Evolutionary conservation across 2,113 vertebrate species (phyloP).

Genomic region (Sphaerodactylus townsendi): DNA sequence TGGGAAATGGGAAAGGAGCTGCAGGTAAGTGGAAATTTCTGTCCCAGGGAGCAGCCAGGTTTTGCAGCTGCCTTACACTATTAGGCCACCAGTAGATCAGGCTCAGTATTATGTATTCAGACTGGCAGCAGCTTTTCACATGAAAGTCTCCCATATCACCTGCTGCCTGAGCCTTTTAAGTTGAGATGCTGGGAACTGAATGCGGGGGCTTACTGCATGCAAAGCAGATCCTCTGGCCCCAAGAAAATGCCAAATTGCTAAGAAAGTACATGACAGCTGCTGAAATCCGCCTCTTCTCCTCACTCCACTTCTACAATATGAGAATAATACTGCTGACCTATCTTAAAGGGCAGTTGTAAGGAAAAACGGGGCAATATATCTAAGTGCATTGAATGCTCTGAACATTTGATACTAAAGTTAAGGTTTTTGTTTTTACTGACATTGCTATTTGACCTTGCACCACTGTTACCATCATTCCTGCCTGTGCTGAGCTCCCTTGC

Average conservation of each 20-base stretch:
- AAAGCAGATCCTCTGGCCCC: too few species aligned
- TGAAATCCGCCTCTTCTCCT: neutral
- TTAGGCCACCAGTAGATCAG: too few species aligned
- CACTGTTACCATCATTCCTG: neutral
- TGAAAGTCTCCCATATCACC: too few species aligned
- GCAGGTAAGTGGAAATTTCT: slow-evolving; percentile 79
- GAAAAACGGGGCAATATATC: too few species aligned
- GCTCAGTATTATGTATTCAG: too few species aligned
- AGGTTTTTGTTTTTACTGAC: too few species aligned
- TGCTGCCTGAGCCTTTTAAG: too few species aligned
- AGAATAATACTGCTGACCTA: neutral
- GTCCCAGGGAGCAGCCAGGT: neutral
- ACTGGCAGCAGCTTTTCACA: too few species aligned
- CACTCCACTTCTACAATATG: neutral
- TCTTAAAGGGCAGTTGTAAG: neutral
- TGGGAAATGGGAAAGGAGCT: slow-evolving; percentile 91
- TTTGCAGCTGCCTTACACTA: too few species aligned
- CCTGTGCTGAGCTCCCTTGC: neutral
- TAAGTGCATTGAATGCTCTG: neutral
- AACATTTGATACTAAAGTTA: neutral
- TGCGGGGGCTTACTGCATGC: too few species aligned
- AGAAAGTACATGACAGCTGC: too few species aligned
- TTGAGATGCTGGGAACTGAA: too few species aligned
- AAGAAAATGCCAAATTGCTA: neutral
- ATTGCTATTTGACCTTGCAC: neutral